Base-by-base conservation (phyloP, 2,888 invertebrate species). In the Oeneis ivallda region DNA sequence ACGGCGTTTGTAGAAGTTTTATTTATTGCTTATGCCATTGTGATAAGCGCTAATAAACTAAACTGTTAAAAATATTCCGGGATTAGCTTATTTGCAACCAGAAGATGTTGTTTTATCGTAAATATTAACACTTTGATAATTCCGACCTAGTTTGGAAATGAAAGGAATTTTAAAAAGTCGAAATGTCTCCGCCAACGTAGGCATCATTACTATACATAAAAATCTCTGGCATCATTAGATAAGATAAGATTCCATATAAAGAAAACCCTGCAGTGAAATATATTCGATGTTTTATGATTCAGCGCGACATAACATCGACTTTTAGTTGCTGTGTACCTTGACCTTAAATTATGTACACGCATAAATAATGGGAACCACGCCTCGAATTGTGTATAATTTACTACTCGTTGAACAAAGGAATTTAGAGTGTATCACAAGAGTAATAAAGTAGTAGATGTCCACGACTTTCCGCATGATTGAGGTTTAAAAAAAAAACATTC, bases 311-410 rank as follows among this genome's bases (percentile, higher is more conserved):
- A 37, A 19, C 39, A 15, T 11, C 39, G 26, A 50, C 32, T 52
- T 52, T 50, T 15, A 8, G n/a, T n/a, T 5, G 11, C 34, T 37
- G 32, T n/a, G 39, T 61, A 52, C 39, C 26, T 61, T n/a, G 61
- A 52, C 39, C 61, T 10, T 41, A 59, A 15, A 47, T 52, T 52
- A 61, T 17, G 41, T 41, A n/a, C 13, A 39, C 32, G 19, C 54
- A 57, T 43, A 32, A 58, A 63, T 65, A 26, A 26, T 62, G 43
- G 34, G n/a, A 54, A 66, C 61, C 62, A 37, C 53, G 34, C 59
- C 58, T 64, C 32, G 59, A 67, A 62, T 53, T 61, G 15, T 17
- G 13, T 47, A 41, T 39, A 37, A 57, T 56, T 34, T 34, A 50
- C 6, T 17, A 10, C 17, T 54, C 7, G 54, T n/a, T 17, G 8